phyloP scores from a whole-genome alignment of 2,797 vertebrate species.

The Psittacula echo region DNA sequence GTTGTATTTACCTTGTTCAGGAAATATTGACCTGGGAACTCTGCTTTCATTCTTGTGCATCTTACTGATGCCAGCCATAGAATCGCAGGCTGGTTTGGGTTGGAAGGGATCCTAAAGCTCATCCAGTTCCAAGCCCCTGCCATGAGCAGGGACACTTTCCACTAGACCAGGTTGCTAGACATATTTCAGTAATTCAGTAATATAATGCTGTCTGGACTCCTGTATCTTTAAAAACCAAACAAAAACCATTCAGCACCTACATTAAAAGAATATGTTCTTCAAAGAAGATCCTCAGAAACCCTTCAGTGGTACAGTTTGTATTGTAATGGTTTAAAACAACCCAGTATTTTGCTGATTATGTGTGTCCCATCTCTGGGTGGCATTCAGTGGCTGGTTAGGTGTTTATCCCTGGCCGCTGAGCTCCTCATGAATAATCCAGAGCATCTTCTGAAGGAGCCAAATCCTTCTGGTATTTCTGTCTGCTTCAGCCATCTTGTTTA shows the following conservation, averaged over 20 bases:
- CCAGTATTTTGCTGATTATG: neutral
- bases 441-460: neutral
- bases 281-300: neutral
- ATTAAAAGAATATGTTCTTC: neutral
- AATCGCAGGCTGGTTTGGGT: neutral
- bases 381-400: neutral
- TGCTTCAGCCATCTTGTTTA: neutral
- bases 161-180: neutral
- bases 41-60: neutral
- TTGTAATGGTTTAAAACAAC: neutral
- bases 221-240: neutral
- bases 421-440: neutral
- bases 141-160: neutral
- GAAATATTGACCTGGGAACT: neutral
- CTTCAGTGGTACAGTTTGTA: neutral
- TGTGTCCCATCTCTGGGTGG: neutral
- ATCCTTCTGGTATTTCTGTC: neutral
- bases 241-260: neutral
- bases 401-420: neutral
- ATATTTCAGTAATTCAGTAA: neutral
- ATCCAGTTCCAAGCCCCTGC: neutral
- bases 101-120: neutral
- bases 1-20: neutral
- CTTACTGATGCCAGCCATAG: neutral
- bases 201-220: neutral